Evolutionary conservation across 2,113 vertebrate species (phyloP), one percentile per base, ranked within the genome.

Genomic region (Erpornis zantholeuca): DNA sequence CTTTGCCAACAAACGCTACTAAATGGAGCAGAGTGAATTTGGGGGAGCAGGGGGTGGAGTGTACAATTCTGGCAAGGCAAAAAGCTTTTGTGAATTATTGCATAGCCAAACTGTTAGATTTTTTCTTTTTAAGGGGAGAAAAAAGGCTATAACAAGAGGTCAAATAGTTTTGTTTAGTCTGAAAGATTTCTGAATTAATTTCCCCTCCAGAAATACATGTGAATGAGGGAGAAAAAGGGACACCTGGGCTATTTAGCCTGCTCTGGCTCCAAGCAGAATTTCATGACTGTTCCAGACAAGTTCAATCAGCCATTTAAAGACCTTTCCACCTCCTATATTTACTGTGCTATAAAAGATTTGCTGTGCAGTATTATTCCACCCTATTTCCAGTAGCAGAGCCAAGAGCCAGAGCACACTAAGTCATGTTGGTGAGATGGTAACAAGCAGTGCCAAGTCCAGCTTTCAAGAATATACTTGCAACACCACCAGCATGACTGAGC

Each of bases 141-240:
- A 18, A 68, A 38, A 72, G 21, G 38, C 66, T 95, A 4, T 80
- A 77, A 60, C 18, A 70, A 86, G 56, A 83, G 56, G 92, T 91
- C 88, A 88, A 35, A 75, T 44, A 86, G 88, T 47, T 96, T 64
- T 92, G 47, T 92, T 96, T 79, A 95, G 81, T 94, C 93, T 94
- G 52, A 95, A 89, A n/a, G 44, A 49, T 53, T 92, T 76, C 72
- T 1, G 8, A 90, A 52, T 77, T 84, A 11, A 45, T 69, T 72
- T 29, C 38, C n/a, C 50, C 50, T 49, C 11, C 24, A 60, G 64
- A 91, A 94, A 64, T 27, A 42, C 4, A 5, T 17, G 76, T 61
- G 73, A 94, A 77, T 40, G 44, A 93, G 25, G 49, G 69, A 90
- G 5, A 11, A 72, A 73, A 92, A 36, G 27, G 56, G 65, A 92